A percentile compares a stretch with the other conserved stretches of the same genome.
These are phyloP conservation scores for Axis porcinus DNA, from an alignment of 2,113 vertebrate species.

Conservation along the genomic window DNA sequence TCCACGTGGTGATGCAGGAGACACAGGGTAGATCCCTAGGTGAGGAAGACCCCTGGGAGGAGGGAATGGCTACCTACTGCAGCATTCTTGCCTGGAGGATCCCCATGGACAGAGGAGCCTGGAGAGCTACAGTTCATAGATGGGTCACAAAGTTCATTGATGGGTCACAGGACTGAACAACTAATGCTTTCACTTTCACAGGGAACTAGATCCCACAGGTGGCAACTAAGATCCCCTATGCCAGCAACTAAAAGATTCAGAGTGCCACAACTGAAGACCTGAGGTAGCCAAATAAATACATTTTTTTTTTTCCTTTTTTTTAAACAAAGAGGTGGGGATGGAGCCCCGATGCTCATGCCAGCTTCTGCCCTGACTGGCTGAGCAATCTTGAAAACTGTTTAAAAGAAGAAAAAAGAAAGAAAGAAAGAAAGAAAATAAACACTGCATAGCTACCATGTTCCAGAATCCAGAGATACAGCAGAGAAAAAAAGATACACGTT, in stretches of 20 bases:
- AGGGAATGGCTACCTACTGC: neutral
- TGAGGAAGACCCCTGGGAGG: neutral
- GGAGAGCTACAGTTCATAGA: neutral
- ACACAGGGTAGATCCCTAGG: neutral
- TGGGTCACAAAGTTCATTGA: neutral
- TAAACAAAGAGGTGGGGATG: neutral
- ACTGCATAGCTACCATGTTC: neutral
- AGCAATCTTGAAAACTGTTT: constrained; percentile 10
- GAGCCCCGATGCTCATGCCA: neutral
- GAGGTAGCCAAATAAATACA: neutral
- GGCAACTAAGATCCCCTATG: neutral
- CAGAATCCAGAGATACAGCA: neutral
- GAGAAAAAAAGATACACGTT: neutral
- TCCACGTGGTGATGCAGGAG: neutral
- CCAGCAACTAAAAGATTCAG: neutral
- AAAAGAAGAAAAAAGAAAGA: neutral
- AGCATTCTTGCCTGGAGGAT: neutral
- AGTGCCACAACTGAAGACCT: neutral
- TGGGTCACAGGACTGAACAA: neutral
- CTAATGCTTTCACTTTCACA: neutral
- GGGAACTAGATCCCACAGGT: neutral
- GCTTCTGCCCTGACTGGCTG: neutral
- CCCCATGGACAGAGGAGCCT: neutral
- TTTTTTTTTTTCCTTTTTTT: neutral
- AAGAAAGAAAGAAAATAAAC: neutral